These are phyloP conservation scores for Salvelinus namaycush DNA, from an alignment of 2,113 vertebrate genomes.

Conservation along the genomic window DNA sequence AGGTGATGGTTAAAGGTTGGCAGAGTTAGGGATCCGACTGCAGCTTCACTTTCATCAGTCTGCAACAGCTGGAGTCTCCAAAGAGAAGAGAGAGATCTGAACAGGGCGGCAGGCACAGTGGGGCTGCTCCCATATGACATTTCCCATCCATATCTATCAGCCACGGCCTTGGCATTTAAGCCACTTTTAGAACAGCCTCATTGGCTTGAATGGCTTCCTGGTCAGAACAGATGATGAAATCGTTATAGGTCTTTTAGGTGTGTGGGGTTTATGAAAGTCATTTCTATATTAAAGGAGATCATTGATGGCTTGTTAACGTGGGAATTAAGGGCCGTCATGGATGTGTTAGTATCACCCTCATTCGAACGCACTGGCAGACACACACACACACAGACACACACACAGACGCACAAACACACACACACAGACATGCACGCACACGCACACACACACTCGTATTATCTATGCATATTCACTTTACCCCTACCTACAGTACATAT, in stretches of 20 bases:
- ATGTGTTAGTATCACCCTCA: slow-evolving; percentile 22
- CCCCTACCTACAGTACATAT: no score
- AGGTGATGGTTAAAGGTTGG: slow-evolving; percentile 76
- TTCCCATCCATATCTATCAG: slow-evolving; percentile 82
- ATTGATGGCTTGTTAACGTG: slow-evolving; percentile 43
- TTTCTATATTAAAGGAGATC: slow-evolving; percentile 35
- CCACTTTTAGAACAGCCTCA: slow-evolving; percentile 77
- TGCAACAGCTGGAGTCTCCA: slow-evolving; percentile 72
- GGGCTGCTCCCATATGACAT: slow-evolving; percentile 78
- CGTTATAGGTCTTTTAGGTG: slow-evolving; percentile 62
- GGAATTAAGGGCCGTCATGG: slow-evolving; percentile 47
- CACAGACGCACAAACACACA: slow-evolving; percentile 18
- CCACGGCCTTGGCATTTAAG: slow-evolving; percentile 81
- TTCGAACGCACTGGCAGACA: slow-evolving; percentile 3
- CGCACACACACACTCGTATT: slow-evolving; percentile 1
- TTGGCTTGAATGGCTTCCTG: slow-evolving; percentile 51
- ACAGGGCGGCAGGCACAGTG: slow-evolving; percentile 68
- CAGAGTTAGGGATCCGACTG: slow-evolving; percentile 61
- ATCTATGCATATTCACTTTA: no score
- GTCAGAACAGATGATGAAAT: slow-evolving; percentile 56
- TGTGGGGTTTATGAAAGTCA: slow-evolving; percentile 52
- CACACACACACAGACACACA: slow-evolving; percentile 15
- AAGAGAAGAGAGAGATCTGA: slow-evolving; percentile 61
- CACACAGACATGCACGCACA: slow-evolving; percentile 21
- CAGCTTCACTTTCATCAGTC: slow-evolving; percentile 70